These are phyloP conservation scores for Cantharis nigra DNA, from an alignment of 2,888 invertebrate species.

Conservation along the genomic window DNA sequence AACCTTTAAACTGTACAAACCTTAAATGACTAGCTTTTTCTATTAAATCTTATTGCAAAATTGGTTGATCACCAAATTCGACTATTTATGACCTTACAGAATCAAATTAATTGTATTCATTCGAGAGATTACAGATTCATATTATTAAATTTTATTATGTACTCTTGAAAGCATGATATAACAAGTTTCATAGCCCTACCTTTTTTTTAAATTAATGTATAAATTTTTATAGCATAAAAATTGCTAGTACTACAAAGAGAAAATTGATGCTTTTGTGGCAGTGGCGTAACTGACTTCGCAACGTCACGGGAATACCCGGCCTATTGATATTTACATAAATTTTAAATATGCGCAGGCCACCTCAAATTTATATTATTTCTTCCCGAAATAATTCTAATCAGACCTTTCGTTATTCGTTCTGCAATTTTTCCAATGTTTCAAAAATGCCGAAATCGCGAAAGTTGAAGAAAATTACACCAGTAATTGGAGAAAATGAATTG, in stretches of 20 bases:
- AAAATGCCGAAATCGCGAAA: neutral
- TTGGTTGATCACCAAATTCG: constrained; percentile 2
- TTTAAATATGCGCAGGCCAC: too few relatives aligned
- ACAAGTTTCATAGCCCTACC: neutral
- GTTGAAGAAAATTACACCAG: neutral
- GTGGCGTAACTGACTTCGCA: neutral
- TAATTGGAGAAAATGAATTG: neutral
- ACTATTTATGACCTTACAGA: constrained; percentile 3
- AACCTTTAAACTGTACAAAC: neutral
- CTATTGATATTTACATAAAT: neutral
- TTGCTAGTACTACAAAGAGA: neutral
- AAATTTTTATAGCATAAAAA: neutral
- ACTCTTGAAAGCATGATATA: neutral
- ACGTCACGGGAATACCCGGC: neutral
- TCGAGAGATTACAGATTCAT: neutral
- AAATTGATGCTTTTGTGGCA: neutral
- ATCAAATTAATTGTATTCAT: neutral
- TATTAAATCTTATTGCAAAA: neutral
- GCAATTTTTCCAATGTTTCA: neutral
- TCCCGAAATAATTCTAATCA: neutral
- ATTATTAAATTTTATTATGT: neutral
- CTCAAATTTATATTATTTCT: neutral
- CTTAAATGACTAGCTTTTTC: neutral
- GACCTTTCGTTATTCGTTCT: neutral
- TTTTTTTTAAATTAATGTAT: neutral